Evolutionary conservation across 2,888 invertebrate species (phyloP), one percentile per base, ranked within the genome.

Genomic region (Eumerus sabulonum): DNA sequence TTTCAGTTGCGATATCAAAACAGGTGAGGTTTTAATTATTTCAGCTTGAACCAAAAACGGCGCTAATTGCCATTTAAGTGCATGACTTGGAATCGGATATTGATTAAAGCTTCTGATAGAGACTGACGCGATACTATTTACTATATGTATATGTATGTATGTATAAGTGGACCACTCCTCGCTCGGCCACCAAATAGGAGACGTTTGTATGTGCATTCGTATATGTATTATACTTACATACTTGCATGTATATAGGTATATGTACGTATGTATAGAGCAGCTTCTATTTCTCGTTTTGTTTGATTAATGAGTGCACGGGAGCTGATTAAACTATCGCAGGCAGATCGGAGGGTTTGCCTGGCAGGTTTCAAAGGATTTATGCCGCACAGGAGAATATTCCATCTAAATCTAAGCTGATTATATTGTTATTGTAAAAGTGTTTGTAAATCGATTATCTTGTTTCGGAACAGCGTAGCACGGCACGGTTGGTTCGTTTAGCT

Each of bases 261-360:
- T 54, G 11, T 11, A 40, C n/a, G 27, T 27, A 27, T 7, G 7
- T 27, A 27, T 27, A 27, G 3, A 27, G 2, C 7, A 7, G 27
- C 27, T 27, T 40, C 66, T 51, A 70, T 66, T 62, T 72, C 62
- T 76, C 66, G 36, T 53, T 72, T 71, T 77, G 67, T 72, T 72
- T 72, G 72, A 67, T 72, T 67, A 77, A 77, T 77, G 76, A 62
- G 56, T 77, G 72, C 63, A 60, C 36, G 63, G 53, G 67, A 63
- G 73, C 77, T 73, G 77, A 77, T 77, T 77, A 77, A 77, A 77
- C 45, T 68, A 63, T 64, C 48, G 57, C 27, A 2, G 27, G 27
- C 27, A 4, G 51, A 72, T 57, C 40, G 40, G 62, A 27, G 27
- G 48, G 36, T 13, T 47, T 42, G 36, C 16, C n/a, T 14, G 27